Evolutionary conservation across 2,888 invertebrate genomes (phyloP).

Genomic region (Gymnosoma rotundatum): DNA sequence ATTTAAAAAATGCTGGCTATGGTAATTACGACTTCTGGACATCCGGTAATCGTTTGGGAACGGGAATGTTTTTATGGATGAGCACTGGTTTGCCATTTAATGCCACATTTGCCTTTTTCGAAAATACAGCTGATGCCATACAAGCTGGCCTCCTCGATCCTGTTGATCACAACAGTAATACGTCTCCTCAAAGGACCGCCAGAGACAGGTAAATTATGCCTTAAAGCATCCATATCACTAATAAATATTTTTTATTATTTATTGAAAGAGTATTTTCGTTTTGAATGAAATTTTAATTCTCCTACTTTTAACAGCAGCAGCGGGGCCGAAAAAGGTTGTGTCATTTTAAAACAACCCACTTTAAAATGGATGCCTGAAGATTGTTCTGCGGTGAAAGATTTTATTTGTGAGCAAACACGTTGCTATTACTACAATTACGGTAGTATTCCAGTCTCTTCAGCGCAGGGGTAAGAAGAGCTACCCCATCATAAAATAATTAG

Average conservation of each 20-base stretch:
- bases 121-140: constrained; percentile 83
- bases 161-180: constrained; percentile 87
- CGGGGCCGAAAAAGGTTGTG: constrained; percentile 88
- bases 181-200: constrained; percentile 90
- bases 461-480: constrained; percentile 91
- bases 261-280: background rate
- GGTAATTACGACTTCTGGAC: constrained; percentile 94
- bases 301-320: constrained; percentile 83
- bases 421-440: constrained; percentile 96
- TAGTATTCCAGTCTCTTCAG: constrained; percentile 93
- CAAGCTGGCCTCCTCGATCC: constrained; percentile 83
- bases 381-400: constrained; percentile 92
- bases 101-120: constrained; percentile 93
- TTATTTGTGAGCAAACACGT: constrained; percentile 94
- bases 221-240: background rate
- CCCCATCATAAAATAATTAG: constrained; percentile 42
- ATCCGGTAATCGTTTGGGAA: constrained; percentile 92
- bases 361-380: constrained; percentile 92
- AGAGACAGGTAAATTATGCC: constrained; percentile 84
- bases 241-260: background rate
- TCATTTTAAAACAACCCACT: constrained; percentile 89
- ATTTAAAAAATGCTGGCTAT: constrained; percentile 92
- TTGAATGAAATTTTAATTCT: constrained; percentile 29
- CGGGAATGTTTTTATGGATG: constrained; percentile 95
- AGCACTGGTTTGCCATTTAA: constrained; percentile 93